Conservation (phyloP, 2,797 vertebrate species). For the Rousettus madagascariensis region DNA sequence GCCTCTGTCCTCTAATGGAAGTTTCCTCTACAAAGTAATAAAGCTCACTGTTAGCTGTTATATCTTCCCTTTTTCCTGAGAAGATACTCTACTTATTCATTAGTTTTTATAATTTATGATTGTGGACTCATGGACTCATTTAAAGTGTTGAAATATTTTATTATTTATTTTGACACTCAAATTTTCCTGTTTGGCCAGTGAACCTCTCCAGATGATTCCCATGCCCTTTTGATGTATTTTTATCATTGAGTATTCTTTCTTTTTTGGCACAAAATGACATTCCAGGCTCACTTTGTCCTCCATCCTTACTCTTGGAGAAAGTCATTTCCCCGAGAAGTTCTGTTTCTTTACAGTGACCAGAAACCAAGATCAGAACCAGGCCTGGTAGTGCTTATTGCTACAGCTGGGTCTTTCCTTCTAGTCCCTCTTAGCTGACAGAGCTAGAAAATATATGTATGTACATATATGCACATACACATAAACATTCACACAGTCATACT, state of each 20-base stretch:
- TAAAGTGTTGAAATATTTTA: background rate
- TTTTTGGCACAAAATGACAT: background rate
- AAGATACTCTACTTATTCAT: background rate
- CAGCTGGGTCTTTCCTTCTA: background rate
- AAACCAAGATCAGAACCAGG: background rate
- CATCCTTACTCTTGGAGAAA: background rate
- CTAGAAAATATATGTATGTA: background rate
- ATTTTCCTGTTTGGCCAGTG: background rate
- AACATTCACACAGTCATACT: background rate
- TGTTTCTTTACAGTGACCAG: background rate
- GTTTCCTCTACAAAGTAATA: background rate
- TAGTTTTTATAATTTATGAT: background rate
- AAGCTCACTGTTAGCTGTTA: background rate
- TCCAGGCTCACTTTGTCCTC: background rate
- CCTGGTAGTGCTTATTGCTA: background rate
- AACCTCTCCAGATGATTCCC: background rate
- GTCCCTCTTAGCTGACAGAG: background rate
- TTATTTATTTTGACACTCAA: background rate
- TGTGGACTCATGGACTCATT: background rate
- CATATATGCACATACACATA: background rate
- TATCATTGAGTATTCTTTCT: background rate
- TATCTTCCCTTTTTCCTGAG: background rate
- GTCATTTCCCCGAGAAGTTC: background rate
- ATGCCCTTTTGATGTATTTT: background rate
- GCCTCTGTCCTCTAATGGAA: background rate